Evolutionary conservation across 2,113 vertebrate genomes (phyloP).

Genomic region (Sylvietta virens): DNA sequence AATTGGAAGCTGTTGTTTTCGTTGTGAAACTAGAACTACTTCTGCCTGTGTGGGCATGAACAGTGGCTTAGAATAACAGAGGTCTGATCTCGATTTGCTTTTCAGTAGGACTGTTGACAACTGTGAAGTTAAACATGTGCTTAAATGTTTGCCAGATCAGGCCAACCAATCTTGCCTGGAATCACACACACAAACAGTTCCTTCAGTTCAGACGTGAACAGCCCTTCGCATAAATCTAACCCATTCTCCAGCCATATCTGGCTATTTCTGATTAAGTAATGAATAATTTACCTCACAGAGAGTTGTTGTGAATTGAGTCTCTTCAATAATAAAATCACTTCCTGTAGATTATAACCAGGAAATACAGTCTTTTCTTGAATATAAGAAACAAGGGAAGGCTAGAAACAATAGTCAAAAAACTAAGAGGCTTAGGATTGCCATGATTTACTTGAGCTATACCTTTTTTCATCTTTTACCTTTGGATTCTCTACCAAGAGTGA

Average conservation of each 20-base stretch:
- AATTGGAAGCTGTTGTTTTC: background rate
- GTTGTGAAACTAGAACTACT: background rate
- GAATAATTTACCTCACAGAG: background rate
- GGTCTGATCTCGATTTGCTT: background rate
- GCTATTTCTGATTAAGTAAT: background rate
- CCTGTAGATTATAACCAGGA: background rate
- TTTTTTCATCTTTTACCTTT: background rate
- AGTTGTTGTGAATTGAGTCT: background rate
- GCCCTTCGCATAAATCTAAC: background rate
- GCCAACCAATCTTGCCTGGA: background rate
- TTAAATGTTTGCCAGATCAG: background rate
- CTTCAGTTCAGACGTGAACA: background rate
- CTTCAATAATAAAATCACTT: background rate
- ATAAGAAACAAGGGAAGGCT: background rate
- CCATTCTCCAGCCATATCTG: background rate
- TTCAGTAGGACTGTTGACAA: constrained; percentile 31
- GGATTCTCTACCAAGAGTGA: background rate
- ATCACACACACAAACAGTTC: background rate
- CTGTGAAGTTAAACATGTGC: background rate
- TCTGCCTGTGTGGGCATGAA: background rate
- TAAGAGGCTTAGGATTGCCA: background rate
- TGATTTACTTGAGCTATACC: background rate
- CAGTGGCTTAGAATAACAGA: constrained; percentile 13
- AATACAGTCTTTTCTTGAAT: background rate
- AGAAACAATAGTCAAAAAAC: background rate